These are phyloP conservation scores for Metalampra italica DNA, from an alignment of 2,888 invertebrate genomes.

Conservation along the genomic window DNA sequence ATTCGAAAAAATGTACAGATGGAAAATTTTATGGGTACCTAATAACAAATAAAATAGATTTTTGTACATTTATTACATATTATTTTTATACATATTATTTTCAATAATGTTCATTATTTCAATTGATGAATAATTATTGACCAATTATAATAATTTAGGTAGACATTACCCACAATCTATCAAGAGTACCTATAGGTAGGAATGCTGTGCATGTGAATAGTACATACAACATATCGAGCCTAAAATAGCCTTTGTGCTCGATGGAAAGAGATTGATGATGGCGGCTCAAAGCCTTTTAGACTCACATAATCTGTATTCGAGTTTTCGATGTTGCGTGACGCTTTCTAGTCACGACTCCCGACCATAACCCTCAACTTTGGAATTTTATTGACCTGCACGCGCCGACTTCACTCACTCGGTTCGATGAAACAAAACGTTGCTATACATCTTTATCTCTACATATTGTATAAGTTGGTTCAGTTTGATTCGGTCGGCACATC, in stretches of 20 bases:
- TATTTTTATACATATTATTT: too few relatives aligned
- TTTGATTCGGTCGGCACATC: not conserved
- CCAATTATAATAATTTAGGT: too few relatives aligned
- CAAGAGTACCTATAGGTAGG: too few relatives aligned
- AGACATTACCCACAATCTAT: too few relatives aligned
- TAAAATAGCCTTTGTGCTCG: too few relatives aligned
- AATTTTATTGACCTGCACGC: slow-evolving; percentile 38
- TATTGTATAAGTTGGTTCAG: not conserved
- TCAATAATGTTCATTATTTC: too few relatives aligned
- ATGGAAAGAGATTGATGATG: slow-evolving; percentile 45
- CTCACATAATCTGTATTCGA: slow-evolving; percentile 43
- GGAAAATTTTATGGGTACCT: too few relatives aligned
- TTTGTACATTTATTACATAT: too few relatives aligned
- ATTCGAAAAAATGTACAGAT: too few relatives aligned
- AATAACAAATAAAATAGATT: too few relatives aligned
- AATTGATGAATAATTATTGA: too few relatives aligned
- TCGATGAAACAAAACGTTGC: slow-evolving; percentile 14
- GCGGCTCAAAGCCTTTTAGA: slow-evolving; percentile 40
- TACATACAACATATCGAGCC: slow-evolving; percentile 2
- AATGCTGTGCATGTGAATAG: too few relatives aligned
- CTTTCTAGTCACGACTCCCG: slow-evolving; percentile 35
- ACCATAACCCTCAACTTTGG: slow-evolving; percentile 29
- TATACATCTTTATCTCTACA: not conserved
- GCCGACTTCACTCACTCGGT: slow-evolving; percentile 16
- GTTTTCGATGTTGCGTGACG: slow-evolving; percentile 57